A percentile compares a stretch with the other conserved stretches of the same genome.
Conservation (phyloP, 2,888 invertebrate species). For the Agonopterix subpropinquella region DNA sequence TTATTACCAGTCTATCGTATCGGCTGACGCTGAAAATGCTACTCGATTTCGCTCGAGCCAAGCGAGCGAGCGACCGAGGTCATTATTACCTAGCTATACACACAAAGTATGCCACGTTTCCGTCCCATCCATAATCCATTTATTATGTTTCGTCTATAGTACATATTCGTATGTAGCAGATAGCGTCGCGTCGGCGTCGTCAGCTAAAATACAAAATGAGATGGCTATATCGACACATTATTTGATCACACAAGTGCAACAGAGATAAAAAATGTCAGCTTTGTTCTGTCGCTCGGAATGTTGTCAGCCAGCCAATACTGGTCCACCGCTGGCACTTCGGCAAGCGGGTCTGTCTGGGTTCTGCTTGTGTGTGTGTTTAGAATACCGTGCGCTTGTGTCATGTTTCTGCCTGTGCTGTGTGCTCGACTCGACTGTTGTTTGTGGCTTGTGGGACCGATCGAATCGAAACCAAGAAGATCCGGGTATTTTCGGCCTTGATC, state of each 20-base stretch:
- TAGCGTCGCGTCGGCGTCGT: background rate
- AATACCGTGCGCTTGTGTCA: background rate
- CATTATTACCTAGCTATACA: background rate
- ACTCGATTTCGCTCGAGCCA: background rate
- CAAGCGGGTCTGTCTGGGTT: conserved; percentile 5
- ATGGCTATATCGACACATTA: conserved; percentile 23
- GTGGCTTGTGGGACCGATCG: conserved; percentile 17
- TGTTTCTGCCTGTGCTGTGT: background rate
- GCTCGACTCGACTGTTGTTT: conserved; percentile 1
- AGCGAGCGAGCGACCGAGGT: background rate
- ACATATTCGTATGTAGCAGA: background rate
- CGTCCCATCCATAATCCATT: background rate
- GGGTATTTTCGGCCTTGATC: background rate
- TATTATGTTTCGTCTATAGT: background rate
- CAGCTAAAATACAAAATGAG: conserved; percentile 3
- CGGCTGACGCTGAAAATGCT: background rate
- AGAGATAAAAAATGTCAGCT: conserved; percentile 34
- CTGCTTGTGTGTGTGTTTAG: conserved; percentile 13
- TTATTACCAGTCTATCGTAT: background rate
- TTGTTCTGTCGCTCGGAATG: conserved; percentile 31
- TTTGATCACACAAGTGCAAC: conserved; percentile 23
- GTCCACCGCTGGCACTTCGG: conserved; percentile 48
- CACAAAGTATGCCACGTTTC: background rate
- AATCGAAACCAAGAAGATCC: conserved; percentile 9
- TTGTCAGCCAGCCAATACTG: conserved; percentile 58